Conservation (phyloP, 2,888 invertebrate genomes). For the Lymantria dispar region DNA sequence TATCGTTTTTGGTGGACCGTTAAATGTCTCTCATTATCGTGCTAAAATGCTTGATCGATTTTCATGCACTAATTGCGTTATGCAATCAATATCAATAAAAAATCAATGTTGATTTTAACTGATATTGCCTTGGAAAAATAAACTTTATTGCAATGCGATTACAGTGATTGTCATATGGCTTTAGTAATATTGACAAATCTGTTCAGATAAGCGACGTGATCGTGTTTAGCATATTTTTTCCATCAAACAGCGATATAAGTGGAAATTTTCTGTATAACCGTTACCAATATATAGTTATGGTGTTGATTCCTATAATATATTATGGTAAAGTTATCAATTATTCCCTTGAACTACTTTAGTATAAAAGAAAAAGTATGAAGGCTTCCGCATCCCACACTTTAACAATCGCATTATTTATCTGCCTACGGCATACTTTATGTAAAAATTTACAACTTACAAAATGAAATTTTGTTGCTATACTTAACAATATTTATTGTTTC, state of each 20-base stretch:
- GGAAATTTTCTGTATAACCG: too few relatives aligned
- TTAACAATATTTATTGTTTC: conserved; percentile 2
- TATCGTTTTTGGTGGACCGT: conserved; percentile 18
- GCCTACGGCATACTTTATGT: conserved; percentile 13
- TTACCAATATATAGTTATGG: too few relatives aligned
- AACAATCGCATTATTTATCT: conserved; percentile 16
- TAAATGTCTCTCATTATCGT: conserved; percentile 12
- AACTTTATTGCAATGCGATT: too few relatives aligned
- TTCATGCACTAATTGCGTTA: conserved; percentile 27
- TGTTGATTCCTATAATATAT: conserved; percentile 29
- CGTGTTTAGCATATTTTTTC: too few relatives aligned
- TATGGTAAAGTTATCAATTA: conserved; percentile 8
- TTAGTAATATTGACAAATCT: too few relatives aligned
- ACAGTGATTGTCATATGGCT: too few relatives aligned
- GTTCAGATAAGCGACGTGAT: too few relatives aligned
- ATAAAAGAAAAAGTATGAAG: conserved; percentile 28
- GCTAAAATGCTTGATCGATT: conserved; percentile 15
- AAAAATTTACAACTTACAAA: neutral
- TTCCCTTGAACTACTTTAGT: conserved; percentile 17
- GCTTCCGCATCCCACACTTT: conserved; percentile 37
- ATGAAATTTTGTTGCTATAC: neutral
- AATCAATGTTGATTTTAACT: too few relatives aligned
- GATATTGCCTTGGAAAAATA: too few relatives aligned
- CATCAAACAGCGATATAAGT: too few relatives aligned
- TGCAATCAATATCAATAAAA: conserved; percentile 1